Evolutionary conservation across 2,113 vertebrate species (phyloP), one percentile per base, ranked within the genome.

Genomic region (Pteropus alecto): DNA sequence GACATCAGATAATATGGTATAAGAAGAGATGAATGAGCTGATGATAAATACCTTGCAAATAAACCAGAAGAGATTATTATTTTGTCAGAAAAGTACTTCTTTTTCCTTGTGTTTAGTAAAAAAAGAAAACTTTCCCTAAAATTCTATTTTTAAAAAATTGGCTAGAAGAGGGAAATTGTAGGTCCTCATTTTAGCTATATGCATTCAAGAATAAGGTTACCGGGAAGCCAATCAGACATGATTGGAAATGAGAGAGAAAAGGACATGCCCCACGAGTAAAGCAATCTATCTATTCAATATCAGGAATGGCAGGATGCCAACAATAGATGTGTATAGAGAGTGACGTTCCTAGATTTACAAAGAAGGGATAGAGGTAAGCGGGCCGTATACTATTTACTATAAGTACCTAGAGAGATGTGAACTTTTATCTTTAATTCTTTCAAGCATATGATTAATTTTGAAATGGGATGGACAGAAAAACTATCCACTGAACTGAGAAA

Each of bases 191-290:
- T 93, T 51, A 92, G 35, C 33, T 83, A 46, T 46, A 78, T 18
- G 35, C 51, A 83, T 73, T 82, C 19, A 84, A 90, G 88, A 96
- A 88, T 96, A 93, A 87, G 60, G 56, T 96, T 95, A 95, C 90
- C 0, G 3, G 89, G 74, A 86, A 35, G 21, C 13, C 89, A 90
- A 33, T 89, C 76, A 85, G 89, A 90, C 2, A 0, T 93, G 76
- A 87, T 67, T 73, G 65, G 96, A 54, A 73, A 85, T 11, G 26
- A 92, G 78, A 38, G 0, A 60, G 81, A 68, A 78, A 87, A 93
- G 82, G 92, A 90, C 89, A 30, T 43, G 83, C 11, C 82, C 60
- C 77, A 38, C 0, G 35, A 94, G 88, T 11, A 71, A 86, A 93
- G 74, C 35, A 74, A 94, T 86, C 70, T 73, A 94, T 86, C 70